Base-by-base conservation (phyloP, 2,888 invertebrate genomes). In the Torymus auratus region DNA sequence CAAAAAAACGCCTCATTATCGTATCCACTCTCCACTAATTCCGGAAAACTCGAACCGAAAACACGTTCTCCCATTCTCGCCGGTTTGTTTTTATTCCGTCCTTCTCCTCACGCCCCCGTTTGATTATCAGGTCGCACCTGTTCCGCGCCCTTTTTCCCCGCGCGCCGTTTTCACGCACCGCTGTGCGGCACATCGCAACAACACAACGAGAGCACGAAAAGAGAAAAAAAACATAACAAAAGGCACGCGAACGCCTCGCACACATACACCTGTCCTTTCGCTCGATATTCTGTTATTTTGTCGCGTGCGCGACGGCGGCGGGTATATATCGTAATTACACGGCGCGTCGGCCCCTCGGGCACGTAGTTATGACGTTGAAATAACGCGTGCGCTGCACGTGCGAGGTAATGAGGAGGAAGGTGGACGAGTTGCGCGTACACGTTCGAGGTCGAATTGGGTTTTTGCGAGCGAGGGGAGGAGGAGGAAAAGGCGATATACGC, bases 111-210 rank as follows among this genome's bases (percentile, higher is more conserved):
- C 23, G 2, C 4, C 3, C 28, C 17, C 28, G 62, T 50, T 69
- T 70, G 69, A 77, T 77, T 62, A 69, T 61, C 64, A 78, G 71
- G 71, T 71, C 52, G 78, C 78, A 78, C 78, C 78, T 71, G 78
- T 78, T 71, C 77, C 20, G 56, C 64, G 56, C 62, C 73, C 64
- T 28, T 67, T 74, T 67, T 70, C 61, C 20, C 15, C 20, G 41
- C 73, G 41, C 73, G 52, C 55, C 50, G 14, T 79, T 79, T 80
- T 80, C 74, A 80, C 70, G 79, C 74, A 61, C 64, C 69, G 70
- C 55, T 68, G 65, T 55, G 78, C 67, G 60, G 62, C 64, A 56
- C 61, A 68, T 41, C 12, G 11, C 58, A 55, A 41, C 41, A 41
- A 41, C 41, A 41, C 41, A 41, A 41, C 41, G 41, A 7, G 41